Percentiles rank a stretch among this genome's conserved stretches.
These are phyloP conservation scores for Adoxophyes honmai DNA, from an alignment of 1,140 invertebrate genomes.

Conservation along the genomic window DNA sequence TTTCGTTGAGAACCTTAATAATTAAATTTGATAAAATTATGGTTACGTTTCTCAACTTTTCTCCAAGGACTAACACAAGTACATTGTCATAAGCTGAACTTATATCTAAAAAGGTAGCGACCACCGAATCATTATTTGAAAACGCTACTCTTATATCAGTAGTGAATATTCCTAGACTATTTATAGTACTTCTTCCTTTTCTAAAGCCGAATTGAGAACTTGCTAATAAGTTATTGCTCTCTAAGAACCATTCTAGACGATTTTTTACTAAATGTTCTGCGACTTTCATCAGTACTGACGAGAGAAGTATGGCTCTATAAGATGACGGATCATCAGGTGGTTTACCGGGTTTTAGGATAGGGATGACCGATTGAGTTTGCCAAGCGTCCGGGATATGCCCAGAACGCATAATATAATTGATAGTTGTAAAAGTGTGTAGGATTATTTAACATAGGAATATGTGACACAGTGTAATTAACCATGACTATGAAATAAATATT, in stretches of 20 bases:
- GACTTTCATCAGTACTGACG: conserved; percentile 26
- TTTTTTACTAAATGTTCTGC: conserved; percentile 28
- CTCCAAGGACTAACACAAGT: too few species aligned
- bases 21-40: too few species aligned
- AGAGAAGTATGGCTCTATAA: conserved; percentile 31
- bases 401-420: conserved; percentile 26
- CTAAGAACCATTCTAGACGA: conserved; percentile 30
- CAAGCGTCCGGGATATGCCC: too few species aligned
- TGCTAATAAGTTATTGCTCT: conserved; percentile 15
- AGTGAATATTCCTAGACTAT: conserved; percentile 24
- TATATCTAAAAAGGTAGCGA: too few species aligned
- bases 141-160: conserved; percentile 27
- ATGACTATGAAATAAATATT: too few species aligned
- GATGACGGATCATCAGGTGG: conserved; percentile 17
- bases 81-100: too few species aligned
- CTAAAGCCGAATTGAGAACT: conserved; percentile 19
- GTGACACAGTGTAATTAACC: conserved; percentile 10
- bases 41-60: neutral
- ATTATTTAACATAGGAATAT: conserved; percentile 21
- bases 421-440: conserved; percentile 30
- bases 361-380: too few species aligned
- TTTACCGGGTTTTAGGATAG: conserved; percentile 35
- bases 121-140: conserved; percentile 8
- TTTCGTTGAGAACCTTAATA: neutral
- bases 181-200: conserved; percentile 29